Base-by-base conservation (phyloP, 2,797 vertebrate species). In the Ctenopoma multispine region DNA sequence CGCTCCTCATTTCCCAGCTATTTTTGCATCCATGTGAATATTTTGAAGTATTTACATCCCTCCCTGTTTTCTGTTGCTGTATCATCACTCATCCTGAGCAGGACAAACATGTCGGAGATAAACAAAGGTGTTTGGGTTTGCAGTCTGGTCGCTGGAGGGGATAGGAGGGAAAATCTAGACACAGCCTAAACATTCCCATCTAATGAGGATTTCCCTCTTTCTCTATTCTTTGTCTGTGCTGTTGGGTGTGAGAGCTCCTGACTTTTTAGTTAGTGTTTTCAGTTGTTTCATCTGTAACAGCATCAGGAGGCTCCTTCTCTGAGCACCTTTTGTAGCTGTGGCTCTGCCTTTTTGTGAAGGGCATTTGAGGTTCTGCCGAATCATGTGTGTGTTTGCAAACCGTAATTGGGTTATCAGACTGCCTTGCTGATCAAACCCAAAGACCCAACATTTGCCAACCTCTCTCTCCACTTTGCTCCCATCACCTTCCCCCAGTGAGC, bases 401-500 rank as follows among this genome's bases (percentile, higher is more conserved):
- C 63, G 47, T 73, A 80, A 88, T 79, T 81, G 48, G 83, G 86
- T 90, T 91, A 89, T 92, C 90, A 90, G 90, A 59, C 76, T 80
- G 87, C 47, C 89, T 90, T 88, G 89, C 92, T 72, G 81, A 75
- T 86, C 77, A 79, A 88, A 90, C 74, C 82, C 81, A 81, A 63
- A 80, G 71, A 78, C 72, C 80, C 46, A 69, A 10, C 68, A 14
- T 68, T 58, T 34, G 29, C 63, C 54, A 24, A 8, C 20, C 55
- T 90, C 82, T 79, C 88, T 88, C 86, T 69, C 53, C 41, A 21
- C 24, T 38, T n/a, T 29, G 56, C 68, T 50, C 74, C 91, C 93
- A 91, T 94, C 93, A 93, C 64, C 31, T 59, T 53, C 85, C 78
- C 65, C 84, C 84, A 92, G 77, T 96, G 96, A 96, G 93, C 95